Percentiles rank a stretch among this genome's conserved stretches.
Conservation (phyloP, 2,888 invertebrate species). For the Phytoseiulus persimilis region DNA sequence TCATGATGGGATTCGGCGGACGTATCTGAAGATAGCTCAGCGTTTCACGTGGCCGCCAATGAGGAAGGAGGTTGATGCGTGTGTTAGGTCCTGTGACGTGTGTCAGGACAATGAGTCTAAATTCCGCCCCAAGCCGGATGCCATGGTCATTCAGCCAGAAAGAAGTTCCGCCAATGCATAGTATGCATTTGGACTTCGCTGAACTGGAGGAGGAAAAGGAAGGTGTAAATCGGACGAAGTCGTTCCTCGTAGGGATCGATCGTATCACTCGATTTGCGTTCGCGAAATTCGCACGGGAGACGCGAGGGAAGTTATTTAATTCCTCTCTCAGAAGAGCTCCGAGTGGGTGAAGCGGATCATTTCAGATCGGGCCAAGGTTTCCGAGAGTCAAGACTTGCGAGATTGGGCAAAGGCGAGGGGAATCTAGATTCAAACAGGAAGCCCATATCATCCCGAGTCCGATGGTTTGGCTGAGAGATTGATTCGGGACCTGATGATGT, state of each 20-base stretch:
- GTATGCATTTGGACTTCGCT: background rate
- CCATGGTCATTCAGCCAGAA: background rate
- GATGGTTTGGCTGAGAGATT: background rate
- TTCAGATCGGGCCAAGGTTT: background rate
- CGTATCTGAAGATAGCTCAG: background rate
- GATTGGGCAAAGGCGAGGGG: background rate
- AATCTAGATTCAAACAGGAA: background rate
- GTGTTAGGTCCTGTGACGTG: background rate
- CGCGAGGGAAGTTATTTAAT: background rate
- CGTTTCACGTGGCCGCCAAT: background rate
- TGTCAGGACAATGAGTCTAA: background rate
- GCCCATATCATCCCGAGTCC: background rate
- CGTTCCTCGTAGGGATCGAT: background rate
- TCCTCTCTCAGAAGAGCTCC: background rate
- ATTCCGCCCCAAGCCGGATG: background rate
- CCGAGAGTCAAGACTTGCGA: background rate
- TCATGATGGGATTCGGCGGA: background rate
- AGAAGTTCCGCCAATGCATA: background rate
- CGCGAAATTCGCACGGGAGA: background rate
- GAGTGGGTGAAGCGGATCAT: background rate
- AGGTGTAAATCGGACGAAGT: background rate
- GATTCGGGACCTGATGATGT: background rate
- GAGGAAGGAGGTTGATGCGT: background rate
- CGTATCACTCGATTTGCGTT: background rate
- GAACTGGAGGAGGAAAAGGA: background rate